These are phyloP conservation scores for Chalcis sispes DNA, from an alignment of 2,888 invertebrate species.

Conservation along the genomic window DNA sequence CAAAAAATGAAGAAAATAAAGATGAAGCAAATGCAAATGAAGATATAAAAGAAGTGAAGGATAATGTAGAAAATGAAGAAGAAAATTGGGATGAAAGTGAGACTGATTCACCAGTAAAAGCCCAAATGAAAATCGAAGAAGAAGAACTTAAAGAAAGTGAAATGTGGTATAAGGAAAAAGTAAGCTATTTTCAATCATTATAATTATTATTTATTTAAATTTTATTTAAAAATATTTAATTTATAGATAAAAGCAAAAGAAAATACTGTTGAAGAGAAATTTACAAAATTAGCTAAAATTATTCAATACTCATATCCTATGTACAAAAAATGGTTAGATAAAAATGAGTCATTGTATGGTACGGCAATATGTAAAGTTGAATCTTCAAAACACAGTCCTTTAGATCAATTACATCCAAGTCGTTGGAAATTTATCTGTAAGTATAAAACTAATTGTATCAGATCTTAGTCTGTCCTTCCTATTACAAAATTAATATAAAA, in stretches of 20 bases:
- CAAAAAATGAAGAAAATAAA: slow-evolving; percentile 51
- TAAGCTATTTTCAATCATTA: slow-evolving; percentile 53
- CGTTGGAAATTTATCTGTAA: slow-evolving; percentile 74
- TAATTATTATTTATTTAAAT: slow-evolving; percentile 16
- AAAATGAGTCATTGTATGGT: slow-evolving; percentile 64
- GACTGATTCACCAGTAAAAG: slow-evolving; percentile 26
- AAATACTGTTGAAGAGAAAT: slow-evolving; percentile 66
- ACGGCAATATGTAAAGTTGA: slow-evolving; percentile 71
- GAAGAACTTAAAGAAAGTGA: slow-evolving; percentile 59
- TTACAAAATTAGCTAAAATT: slow-evolving; percentile 70
- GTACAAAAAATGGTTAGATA: slow-evolving; percentile 71
- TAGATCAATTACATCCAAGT: slow-evolving; percentile 68
- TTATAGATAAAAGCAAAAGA: slow-evolving; percentile 69
- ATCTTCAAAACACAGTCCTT: slow-evolving; percentile 66
- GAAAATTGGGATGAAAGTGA: slow-evolving; percentile 57
- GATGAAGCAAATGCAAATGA: slow-evolving; percentile 39
- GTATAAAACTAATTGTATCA: slow-evolving; percentile 60
- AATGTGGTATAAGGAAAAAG: slow-evolving; percentile 69
- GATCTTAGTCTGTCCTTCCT: slow-evolving; percentile 35
- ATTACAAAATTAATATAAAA: slow-evolving; percentile 17
- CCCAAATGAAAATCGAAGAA: slow-evolving; percentile 58
- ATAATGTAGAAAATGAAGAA: slow-evolving; percentile 53
- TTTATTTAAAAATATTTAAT: not conserved
- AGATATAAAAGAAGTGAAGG: slow-evolving; percentile 42
- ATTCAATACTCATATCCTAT: slow-evolving; percentile 70